These are phyloP conservation scores for Poecilus cupreus DNA, from an alignment of 2,888 invertebrate species.

Conservation along the genomic window DNA sequence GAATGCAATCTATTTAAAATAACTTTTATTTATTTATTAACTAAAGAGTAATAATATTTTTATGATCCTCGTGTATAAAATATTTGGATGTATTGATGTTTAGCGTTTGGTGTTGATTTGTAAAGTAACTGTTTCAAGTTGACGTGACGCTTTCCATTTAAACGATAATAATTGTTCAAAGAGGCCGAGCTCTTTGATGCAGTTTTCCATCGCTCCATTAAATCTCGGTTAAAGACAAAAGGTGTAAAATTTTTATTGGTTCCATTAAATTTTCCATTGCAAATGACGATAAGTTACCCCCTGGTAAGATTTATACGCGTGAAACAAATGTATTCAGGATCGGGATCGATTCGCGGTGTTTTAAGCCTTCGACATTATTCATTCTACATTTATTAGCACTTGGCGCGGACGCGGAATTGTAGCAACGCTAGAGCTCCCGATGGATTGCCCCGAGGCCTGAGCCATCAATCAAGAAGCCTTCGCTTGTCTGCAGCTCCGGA, in stretches of 20 bases:
- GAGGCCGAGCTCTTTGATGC: constrained; percentile 15
- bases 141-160: background rate
- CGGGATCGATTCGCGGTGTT: constrained; percentile 1
- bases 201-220: constrained; percentile 23
- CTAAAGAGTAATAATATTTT: too few species aligned
- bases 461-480: constrained; percentile 40
- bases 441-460: background rate
- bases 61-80: too few species aligned
- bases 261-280: constrained; percentile 39
- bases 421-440: background rate
- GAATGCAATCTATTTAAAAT: too few species aligned
- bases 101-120: background rate
- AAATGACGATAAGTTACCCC: constrained; percentile 17
- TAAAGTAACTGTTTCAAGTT: background rate
- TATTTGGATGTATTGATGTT: too few species aligned
- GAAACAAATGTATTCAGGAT: constrained; percentile 27
- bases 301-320: constrained; percentile 26
- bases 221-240: constrained; percentile 37
- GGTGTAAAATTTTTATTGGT: constrained; percentile 47
- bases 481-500: background rate
- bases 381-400: constrained; percentile 49
- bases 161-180: constrained; percentile 44
- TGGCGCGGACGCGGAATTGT: too few species aligned
- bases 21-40: too few species aligned
- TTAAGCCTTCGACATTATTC: constrained; percentile 21